phyloP scores from a whole-genome alignment of 2,113 vertebrate genomes.

The Climacteris rufus region DNA sequence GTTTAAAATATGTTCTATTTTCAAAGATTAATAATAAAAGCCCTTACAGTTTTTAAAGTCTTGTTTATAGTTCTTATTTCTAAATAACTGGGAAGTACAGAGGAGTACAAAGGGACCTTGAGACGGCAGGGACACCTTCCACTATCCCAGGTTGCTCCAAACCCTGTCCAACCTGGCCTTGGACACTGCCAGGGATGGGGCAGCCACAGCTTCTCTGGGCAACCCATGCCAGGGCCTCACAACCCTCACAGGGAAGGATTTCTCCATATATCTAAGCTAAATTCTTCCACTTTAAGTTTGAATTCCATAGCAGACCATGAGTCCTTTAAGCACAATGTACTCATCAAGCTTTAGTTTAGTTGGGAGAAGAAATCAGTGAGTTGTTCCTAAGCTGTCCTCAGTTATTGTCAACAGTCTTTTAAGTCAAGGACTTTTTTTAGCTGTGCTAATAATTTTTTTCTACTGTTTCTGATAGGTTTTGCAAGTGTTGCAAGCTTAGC shows the following conservation, averaged over 20 bases:
- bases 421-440: neutral
- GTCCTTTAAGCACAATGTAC: neutral
- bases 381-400: neutral
- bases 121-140: neutral
- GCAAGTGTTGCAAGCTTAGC: neutral
- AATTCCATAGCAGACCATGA: neutral
- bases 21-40: conserved; percentile 52
- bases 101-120: neutral
- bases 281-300: neutral
- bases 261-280: neutral
- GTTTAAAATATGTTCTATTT: conserved; percentile 6
- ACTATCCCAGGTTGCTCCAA: neutral
- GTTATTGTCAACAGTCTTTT: neutral
- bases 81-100: neutral
- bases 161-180: rapidly evolving
- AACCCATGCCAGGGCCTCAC: rapidly evolving
- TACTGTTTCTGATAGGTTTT: neutral
- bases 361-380: neutral
- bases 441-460: neutral
- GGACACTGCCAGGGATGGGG: neutral
- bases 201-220: neutral
- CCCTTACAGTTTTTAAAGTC: neutral
- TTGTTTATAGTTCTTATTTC: neutral
- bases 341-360: neutral
- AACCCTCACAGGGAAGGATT: neutral